Evolutionary conservation across 2,113 vertebrate genomes (phyloP).

Genomic region (Rhea pennata): DNA sequence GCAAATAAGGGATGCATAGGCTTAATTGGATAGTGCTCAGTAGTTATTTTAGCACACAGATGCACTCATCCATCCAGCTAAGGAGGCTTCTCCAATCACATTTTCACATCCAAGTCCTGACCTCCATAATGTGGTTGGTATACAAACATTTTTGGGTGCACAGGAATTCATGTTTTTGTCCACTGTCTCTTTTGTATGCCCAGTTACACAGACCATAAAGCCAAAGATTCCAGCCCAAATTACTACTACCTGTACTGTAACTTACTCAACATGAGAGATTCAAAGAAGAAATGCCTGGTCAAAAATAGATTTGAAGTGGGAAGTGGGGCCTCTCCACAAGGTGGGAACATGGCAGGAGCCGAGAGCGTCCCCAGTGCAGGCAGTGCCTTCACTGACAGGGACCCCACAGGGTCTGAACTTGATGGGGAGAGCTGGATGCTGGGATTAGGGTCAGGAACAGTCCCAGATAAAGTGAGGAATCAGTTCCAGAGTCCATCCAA

Average conservation of each 20-base stretch:
- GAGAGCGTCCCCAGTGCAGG: too few relatives aligned
- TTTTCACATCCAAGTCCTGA: not conserved
- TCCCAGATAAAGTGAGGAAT: not conserved
- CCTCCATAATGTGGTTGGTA: not conserved
- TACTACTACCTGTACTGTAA: fast-evolving
- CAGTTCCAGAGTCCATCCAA: not conserved
- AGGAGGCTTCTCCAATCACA: not conserved
- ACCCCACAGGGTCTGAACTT: not conserved
- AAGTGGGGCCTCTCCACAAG: fast-evolving
- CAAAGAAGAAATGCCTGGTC: fast-evolving
- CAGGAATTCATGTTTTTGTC: not conserved
- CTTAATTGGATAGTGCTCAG: not conserved
- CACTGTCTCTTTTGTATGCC: not conserved
- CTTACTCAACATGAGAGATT: not conserved
- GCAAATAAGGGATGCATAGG: too few relatives aligned
- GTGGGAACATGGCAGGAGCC: not conserved
- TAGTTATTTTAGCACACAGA: not conserved
- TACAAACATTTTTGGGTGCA: not conserved
- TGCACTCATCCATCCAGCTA: not conserved
- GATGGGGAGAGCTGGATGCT: not conserved
- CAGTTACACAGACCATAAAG: fast-evolving
- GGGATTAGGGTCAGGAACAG: not conserved
- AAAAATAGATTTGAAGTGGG: not conserved
- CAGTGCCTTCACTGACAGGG: not conserved
- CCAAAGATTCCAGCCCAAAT: fast-evolving